A percentile compares a stretch with the other conserved stretches of the same genome.
These are phyloP conservation scores for Lacerta viridis DNA, from an alignment of 2,797 vertebrate genomes.

Conservation along the genomic window DNA sequence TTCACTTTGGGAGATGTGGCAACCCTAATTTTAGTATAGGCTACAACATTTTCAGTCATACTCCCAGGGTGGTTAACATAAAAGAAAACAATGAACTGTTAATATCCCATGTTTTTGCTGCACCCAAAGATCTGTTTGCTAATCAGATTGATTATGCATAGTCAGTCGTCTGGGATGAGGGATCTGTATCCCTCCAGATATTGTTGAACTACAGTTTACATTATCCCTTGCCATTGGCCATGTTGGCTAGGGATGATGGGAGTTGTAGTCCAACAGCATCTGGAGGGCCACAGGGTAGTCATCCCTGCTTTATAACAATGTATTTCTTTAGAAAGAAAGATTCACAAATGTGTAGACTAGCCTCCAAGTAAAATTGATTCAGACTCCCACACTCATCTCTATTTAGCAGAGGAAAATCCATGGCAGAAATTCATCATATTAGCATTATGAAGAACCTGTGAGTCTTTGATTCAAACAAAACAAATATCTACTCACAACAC, in stretches of 20 bases:
- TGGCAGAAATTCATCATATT: background rate
- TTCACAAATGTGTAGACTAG: background rate
- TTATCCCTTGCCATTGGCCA: too few relatives aligned
- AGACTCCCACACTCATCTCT: background rate
- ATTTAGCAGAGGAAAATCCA: background rate
- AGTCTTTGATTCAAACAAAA: conserved; percentile 10
- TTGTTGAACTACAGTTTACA: too few relatives aligned
- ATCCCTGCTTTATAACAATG: background rate
- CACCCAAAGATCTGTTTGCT: background rate
- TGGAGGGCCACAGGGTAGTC: too few relatives aligned
- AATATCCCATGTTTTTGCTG: conserved; percentile 41
- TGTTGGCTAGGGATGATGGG: too few relatives aligned
- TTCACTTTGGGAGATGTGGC: too few relatives aligned
- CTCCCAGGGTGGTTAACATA: background rate
- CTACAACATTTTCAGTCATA: background rate
- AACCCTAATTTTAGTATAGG: background rate
- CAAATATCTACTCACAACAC: background rate
- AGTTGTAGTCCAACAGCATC: too few relatives aligned
- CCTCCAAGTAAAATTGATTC: background rate
- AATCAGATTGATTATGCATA: background rate
- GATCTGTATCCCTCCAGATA: too few relatives aligned
- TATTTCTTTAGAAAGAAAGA: background rate
- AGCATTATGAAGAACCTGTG: conserved; percentile 5
- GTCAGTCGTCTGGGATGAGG: background rate
- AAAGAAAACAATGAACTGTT: conserved; percentile 35